Conservation (phyloP, 2,113 vertebrate species). For the Todiramphus saurophagus region DNA sequence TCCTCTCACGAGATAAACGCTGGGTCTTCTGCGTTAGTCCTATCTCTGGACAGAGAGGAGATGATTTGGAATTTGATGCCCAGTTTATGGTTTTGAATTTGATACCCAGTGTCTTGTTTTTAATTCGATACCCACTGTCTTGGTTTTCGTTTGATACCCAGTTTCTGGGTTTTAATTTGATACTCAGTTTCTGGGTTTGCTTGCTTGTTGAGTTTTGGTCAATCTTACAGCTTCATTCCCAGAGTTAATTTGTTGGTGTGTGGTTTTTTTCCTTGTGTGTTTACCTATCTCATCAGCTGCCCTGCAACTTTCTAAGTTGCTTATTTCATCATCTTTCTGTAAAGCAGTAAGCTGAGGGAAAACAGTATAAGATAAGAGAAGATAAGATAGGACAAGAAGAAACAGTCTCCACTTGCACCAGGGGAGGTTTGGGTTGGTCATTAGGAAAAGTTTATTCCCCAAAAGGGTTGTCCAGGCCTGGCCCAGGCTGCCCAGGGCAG, state of each 20-base stretch:
- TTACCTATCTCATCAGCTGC: neutral
- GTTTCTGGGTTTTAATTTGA: neutral
- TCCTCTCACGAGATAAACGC: neutral
- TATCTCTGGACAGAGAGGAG: neutral
- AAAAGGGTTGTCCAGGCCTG: neutral
- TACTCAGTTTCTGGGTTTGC: neutral
- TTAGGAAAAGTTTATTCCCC: neutral
- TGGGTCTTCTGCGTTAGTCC: fast-evolving
- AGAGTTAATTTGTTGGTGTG: neutral
- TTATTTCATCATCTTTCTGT: neutral
- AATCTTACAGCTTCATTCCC: neutral
- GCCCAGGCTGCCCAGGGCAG: neutral
- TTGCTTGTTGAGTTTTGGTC: neutral
- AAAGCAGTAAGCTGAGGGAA: neutral
- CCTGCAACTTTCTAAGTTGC: neutral
- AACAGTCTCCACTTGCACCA: neutral
- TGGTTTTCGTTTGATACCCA: too few species aligned
- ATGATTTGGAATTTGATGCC: too few species aligned
- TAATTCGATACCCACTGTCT: neutral
- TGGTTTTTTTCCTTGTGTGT: neutral
- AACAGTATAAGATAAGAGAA: neutral
- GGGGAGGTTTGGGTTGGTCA: neutral
- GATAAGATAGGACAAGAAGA: neutral
- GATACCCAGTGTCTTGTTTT: too few species aligned
- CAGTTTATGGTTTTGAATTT: too few species aligned